Conservation (phyloP, 2,888 invertebrate species). For the Megamerina dolium region DNA sequence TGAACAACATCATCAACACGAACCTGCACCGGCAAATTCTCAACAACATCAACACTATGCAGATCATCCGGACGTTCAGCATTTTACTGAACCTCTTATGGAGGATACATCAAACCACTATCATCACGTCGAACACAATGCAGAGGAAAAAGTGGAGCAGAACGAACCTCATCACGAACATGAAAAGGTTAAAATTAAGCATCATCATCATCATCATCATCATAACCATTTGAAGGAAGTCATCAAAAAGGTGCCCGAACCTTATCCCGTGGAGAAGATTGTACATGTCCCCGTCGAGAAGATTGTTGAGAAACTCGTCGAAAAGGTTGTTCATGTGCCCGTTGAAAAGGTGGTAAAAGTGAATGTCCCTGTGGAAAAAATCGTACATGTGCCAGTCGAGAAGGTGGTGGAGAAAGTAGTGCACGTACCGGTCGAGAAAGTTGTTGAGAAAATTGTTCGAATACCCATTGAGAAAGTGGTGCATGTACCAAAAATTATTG, state of each 20-base stretch:
- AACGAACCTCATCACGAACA: conserved; percentile 22
- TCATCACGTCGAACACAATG: conserved; percentile 17
- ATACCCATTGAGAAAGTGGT: conserved; percentile 26
- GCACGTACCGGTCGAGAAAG: conserved; percentile 42
- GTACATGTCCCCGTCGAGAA: conserved; percentile 51
- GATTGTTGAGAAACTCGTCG: conserved; percentile 50
- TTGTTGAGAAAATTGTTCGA: conserved; percentile 44
- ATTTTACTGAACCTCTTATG: neutral
- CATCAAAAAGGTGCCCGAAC: conserved; percentile 53
- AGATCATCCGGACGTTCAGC: too few relatives aligned
- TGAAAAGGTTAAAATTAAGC: conserved; percentile 49
- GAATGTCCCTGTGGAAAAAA: conserved; percentile 46
- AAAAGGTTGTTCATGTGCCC: conserved; percentile 50
- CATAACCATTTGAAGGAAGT: conserved; percentile 60
- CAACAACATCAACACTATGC: too few relatives aligned
- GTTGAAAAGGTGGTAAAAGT: conserved; percentile 44
- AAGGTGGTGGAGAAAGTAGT: conserved; percentile 32
- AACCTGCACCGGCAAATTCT: too few relatives aligned
- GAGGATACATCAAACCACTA: conserved; percentile 16
- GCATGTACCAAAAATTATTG: conserved; percentile 47
- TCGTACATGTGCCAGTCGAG: conserved; percentile 49
- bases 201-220: conserved; percentile 62
- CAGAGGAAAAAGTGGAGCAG: conserved; percentile 6
- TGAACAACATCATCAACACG: conserved; percentile 4
- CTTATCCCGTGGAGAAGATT: conserved; percentile 52